Evolutionary conservation across 2,888 invertebrate species (phyloP).

Genomic region (Hartigia nigra): DNA sequence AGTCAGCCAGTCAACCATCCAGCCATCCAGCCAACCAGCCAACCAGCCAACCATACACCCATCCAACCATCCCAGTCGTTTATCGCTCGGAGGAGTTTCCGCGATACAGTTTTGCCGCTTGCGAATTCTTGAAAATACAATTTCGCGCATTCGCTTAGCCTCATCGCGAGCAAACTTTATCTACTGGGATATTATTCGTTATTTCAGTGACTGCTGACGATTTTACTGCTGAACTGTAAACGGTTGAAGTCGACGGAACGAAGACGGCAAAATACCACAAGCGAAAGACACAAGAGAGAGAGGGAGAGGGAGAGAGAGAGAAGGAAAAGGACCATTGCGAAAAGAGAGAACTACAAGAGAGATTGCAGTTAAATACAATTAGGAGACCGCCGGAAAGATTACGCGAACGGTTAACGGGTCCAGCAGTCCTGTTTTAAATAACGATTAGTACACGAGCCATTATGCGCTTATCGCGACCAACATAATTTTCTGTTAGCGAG

Average conservation of each 20-base stretch:
- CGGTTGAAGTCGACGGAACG: not conserved
- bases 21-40: not conserved
- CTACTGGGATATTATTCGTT: not conserved
- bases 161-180: not conserved
- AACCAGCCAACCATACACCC: not conserved
- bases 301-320: not conserved
- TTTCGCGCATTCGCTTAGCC: constrained; percentile 43
- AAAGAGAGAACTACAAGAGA: not conserved
- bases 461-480: constrained; percentile 52
- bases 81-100: constrained; percentile 15
- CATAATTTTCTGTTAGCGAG: constrained; percentile 52
- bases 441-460: constrained; percentile 56
- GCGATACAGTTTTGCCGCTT: constrained; percentile 39
- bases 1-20: not conserved
- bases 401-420: not conserved
- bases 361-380: not conserved
- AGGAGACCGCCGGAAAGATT: constrained; percentile 1
- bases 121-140: constrained; percentile 34
- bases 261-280: not conserved
- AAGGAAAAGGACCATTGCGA: not conserved
- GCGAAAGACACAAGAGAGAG: not conserved
- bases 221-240: not conserved
- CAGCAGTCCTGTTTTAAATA: constrained; percentile 45
- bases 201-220: not conserved
- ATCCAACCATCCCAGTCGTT: constrained; percentile 8